Base-by-base conservation (phyloP, 2,797 vertebrate genomes). In the Ctenopoma multispine region DNA sequence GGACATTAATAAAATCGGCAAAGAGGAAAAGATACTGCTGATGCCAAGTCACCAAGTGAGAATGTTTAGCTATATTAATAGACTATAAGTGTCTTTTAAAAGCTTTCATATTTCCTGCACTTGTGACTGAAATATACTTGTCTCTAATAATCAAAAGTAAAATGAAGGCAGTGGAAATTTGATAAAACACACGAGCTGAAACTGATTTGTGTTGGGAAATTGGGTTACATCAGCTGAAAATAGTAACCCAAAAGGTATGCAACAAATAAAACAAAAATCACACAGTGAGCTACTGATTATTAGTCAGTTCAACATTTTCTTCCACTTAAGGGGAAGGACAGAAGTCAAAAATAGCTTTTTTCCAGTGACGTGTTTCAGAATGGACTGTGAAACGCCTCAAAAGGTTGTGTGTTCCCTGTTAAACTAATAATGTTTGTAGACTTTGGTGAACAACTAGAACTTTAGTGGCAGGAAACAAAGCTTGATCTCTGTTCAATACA, bases 191-290 rank as follows among this genome's bases (percentile, higher is more conserved):
- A 47, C 24, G 20, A 24, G 51, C 13, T 43, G n/a, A 54, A 62
- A 55, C 10, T 15, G 10, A 76, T 41, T 3, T 48, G 21, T 31
- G 24, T 14, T 44, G 14, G 43, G 23, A 79, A 72, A 65, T 41
- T 55, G 50, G 50, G 50, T 68, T 63, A 66, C 49, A 34, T 44
- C 0, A 21, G 29, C 46, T 64, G 66, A 51, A 64, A 65, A 71
- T 20, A 47, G 23, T 27, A 23, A 44, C 15, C 54, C 62, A 70
- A 55, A 53, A 1, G 24, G 23, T 43, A 15, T 23, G 14, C 29
- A 49, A 55, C 14, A 40, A 53, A 57, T 40, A 62, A 24, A 60
- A 27, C 2, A 18, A 43, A 20, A 46, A 21, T 29, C 13, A 44
- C 50, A 65, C 49, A 38, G 15, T 60, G 41, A 29, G 31, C 20